Conservation (phyloP, 2,888 invertebrate genomes). For the Cotesia congregata region DNA sequence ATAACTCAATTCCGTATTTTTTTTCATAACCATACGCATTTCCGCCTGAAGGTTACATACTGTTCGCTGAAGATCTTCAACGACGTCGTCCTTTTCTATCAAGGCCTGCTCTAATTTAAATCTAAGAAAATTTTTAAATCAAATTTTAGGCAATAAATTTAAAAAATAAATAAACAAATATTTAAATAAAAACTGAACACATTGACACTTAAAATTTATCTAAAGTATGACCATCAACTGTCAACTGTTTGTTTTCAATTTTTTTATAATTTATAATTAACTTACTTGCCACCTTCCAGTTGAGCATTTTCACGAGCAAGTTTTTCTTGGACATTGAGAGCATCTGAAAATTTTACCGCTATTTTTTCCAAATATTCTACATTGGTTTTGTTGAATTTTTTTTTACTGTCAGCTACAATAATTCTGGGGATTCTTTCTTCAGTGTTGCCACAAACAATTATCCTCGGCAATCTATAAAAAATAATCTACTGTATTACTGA, state of each 20-base stretch:
- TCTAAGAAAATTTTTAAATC: conserved; percentile 54
- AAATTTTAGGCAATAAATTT: too few species aligned
- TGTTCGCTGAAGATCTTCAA: conserved; percentile 76
- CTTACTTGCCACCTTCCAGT: conserved; percentile 78
- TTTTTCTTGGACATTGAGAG: conserved; percentile 79
- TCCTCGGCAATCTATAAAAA: conserved; percentile 68
- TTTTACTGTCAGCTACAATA: conserved; percentile 71
- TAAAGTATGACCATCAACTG: background rate
- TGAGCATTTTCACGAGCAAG: conserved; percentile 78
- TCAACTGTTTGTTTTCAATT: conserved; percentile 29
- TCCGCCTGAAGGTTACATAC: conserved; percentile 76
- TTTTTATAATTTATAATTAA: conserved; percentile 28
- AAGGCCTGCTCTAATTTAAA: conserved; percentile 77
- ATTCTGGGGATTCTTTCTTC: conserved; percentile 73
- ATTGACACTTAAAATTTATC: background rate
- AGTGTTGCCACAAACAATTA: conserved; percentile 73
- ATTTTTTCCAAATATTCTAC: conserved; percentile 58
- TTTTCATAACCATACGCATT: conserved; percentile 76
- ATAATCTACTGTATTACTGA: background rate
- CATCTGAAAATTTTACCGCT: conserved; percentile 75
- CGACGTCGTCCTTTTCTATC: conserved; percentile 76
- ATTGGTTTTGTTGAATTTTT: conserved; percentile 58
- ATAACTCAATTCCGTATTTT: conserved; percentile 74
- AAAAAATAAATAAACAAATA: background rate
- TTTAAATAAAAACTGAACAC: conserved; percentile 17